These are phyloP conservation scores for Caenorhabditis doughertyi DNA, from an alignment of 2,888 invertebrate species.

Conservation along the genomic window DNA sequence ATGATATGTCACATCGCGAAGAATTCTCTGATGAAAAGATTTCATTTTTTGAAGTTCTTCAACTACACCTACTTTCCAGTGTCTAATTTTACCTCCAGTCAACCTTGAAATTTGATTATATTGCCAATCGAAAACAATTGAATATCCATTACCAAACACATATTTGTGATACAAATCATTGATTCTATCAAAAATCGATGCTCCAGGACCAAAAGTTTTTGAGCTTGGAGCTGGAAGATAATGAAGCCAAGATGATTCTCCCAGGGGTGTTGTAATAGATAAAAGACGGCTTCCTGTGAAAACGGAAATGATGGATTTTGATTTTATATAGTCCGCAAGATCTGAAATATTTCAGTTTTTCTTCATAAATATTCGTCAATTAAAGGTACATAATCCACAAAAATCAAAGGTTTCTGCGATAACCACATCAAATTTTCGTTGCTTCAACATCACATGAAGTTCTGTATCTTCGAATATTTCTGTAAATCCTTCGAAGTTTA, in stretches of 20 bases:
- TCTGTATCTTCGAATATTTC: conserved; percentile 42
- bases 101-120: conserved; percentile 27
- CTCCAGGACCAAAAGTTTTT: conserved; percentile 3
- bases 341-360: neutral
- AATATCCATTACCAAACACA: conserved; percentile 31
- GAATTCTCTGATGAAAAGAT: conserved; percentile 20
- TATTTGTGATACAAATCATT: conserved; percentile 45
- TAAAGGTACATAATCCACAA: conserved; percentile 54
- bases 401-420: conserved; percentile 62
- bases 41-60: neutral
- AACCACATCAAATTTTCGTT: conserved; percentile 52
- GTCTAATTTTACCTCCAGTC: conserved; percentile 33
- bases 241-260: conserved; percentile 43
- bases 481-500: neutral
- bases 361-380: neutral
- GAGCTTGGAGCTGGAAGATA: conserved; percentile 47
- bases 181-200: conserved; percentile 31
- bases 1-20: conserved; percentile 51
- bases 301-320: conserved; percentile 40
- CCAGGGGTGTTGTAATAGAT: conserved; percentile 18
- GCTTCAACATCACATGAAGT: conserved; percentile 38
- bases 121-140: conserved; percentile 42
- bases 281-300: conserved; percentile 46
- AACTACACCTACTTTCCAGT: conserved; percentile 39
- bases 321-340: conserved; percentile 44